phyloP scores from a whole-genome alignment of 23 tunicate genomes.

The Halocynthia aurantium region DNA sequence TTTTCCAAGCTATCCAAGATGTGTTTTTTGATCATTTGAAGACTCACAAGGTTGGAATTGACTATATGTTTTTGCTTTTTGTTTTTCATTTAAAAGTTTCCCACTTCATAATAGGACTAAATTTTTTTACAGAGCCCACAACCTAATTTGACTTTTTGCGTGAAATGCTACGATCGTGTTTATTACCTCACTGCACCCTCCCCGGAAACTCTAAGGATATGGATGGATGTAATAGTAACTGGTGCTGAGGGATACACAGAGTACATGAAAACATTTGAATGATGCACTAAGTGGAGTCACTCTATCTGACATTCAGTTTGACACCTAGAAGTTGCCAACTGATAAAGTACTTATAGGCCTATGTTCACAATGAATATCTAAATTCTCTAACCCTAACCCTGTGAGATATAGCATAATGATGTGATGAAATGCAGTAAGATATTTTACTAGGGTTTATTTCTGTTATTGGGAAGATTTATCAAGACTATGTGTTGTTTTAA shows the following conservation, averaged over 20 bases:
- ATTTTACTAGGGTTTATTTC: too few species aligned
- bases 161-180: slow-evolving; percentile 77
- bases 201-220: slow-evolving; percentile 67
- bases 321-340: too few species aligned
- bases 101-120: background rate
- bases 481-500: too few species aligned
- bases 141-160: slow-evolving; percentile 84
- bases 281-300: background rate
- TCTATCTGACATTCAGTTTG: too few species aligned
- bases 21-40: slow-evolving; percentile 92
- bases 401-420: too few species aligned
- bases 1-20: slow-evolving; percentile 87
- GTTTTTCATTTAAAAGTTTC: background rate
- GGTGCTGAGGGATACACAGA: slow-evolving; percentile 92
- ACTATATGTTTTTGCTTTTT: background rate
- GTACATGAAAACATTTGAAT: slow-evolving; percentile 89
- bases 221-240: slow-evolving; percentile 93
- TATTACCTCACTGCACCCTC: slow-evolving; percentile 77
- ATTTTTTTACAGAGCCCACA: slow-evolving; percentile 53
- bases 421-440: too few species aligned
- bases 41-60: slow-evolving; percentile 53
- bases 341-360: too few species aligned
- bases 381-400: too few species aligned
- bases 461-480: too few species aligned
- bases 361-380: too few species aligned